Base-by-base conservation (phyloP, 1,140 invertebrate genomes). In the Atopsyche davidsoni region DNA sequence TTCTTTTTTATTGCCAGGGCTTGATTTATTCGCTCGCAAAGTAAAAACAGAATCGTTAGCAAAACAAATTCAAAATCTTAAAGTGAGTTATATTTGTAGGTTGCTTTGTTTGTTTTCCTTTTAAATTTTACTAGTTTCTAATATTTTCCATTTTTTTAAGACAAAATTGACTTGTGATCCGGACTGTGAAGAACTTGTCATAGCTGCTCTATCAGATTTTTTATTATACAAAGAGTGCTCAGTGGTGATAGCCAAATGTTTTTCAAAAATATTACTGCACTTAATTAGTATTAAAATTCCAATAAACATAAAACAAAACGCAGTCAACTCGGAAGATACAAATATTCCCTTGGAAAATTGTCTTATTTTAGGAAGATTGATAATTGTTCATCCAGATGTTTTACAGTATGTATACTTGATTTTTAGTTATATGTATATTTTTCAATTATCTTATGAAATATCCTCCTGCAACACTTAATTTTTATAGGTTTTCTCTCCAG, bases 301-400 rank as follows among this genome's bases (percentile, higher is more conserved):
- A 6, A 28, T 41, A 40, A 41, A 58, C 25, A 36, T 57, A 14
- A 6, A 59, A 18, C 18, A 19, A 9, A 4, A 43, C n/a, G 31
- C 61, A 46, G 39, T 38, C 10, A 46, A 35, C 23, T 13, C 21
- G 10, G 18, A 54, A 32, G 19, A 40, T 11, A 52, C 63, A 50
- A 7, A 51, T 7, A 24, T 60, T 31, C 72, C 75, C 51, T 58
- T 58, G 54, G 56, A 62, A 44, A 67, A 69, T 50, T 75, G 67
- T 58, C 55, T 75, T 23, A 50, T 72, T 24, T 55, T 78, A 7
- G 68, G 71, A 51, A 70, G 73, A 52, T 42, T 76, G 4, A 47
- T 76, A 39, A 13, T 63, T 52, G 63, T 68, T 41, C 68, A 74
- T 47, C 72, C 69, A 43, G 76, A 79, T 64, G 63, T 79, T 18